A percentile compares a stretch with the other conserved stretches of the same genome.
Conservation (phyloP, 2,797 vertebrate species). For the Aldrovandia affinis region DNA sequence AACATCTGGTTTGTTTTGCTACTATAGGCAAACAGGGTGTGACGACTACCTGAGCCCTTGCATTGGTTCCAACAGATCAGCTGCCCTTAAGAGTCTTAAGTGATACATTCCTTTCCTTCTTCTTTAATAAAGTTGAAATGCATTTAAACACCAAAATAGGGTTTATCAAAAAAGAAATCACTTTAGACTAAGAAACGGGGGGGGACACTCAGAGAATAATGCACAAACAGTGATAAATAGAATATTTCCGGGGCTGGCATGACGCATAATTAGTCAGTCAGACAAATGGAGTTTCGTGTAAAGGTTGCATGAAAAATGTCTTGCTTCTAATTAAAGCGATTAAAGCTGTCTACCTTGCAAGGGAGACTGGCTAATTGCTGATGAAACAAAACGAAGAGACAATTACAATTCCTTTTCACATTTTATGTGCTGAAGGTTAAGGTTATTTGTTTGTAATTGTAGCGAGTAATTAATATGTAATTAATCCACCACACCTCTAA, state of each 20-base stretch:
- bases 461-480: neutral
- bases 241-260: slow-evolving; percentile 35
- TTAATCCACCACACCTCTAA: neutral
- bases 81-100: too few relatives aligned
- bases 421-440: slow-evolving; percentile 24
- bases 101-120: too few relatives aligned
- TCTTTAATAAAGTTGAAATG: neutral
- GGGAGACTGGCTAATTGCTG: slow-evolving; percentile 47
- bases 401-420: slow-evolving; percentile 39
- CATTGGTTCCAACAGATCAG: neutral
- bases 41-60: neutral
- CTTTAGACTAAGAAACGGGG: neutral
- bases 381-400: slow-evolving; percentile 35
- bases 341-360: slow-evolving; percentile 51
- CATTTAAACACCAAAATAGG: neutral
- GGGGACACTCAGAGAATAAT: slow-evolving; percentile 29
- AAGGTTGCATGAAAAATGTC: slow-evolving; percentile 45
- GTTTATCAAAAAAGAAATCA: neutral
- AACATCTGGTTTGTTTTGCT: neutral
- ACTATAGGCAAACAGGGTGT: neutral
- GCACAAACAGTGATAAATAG: slow-evolving; percentile 11
- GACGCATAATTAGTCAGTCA: slow-evolving; percentile 49
- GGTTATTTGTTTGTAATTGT: slow-evolving; percentile 39
- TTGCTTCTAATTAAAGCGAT: slow-evolving; percentile 52
- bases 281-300: slow-evolving; percentile 49